Conservation (phyloP, 2,113 vertebrate genomes). For the Crotalus horridus region DNA sequence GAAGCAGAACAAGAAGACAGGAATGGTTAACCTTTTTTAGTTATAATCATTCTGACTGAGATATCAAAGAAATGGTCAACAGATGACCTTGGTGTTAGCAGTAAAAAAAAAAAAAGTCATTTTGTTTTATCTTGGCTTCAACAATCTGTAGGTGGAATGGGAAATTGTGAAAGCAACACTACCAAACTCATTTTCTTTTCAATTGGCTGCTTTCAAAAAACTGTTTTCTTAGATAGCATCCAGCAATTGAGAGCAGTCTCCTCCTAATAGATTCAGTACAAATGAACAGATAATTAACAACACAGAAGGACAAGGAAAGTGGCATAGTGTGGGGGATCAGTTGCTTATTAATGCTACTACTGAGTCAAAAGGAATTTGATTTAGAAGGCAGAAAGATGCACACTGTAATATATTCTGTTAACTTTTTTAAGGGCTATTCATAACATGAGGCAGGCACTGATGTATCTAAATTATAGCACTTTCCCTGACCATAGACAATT, state of each 20-base stretch:
- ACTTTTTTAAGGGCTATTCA: constrained; percentile 48
- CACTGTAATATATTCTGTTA: constrained; percentile 23
- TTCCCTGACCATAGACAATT: constrained; percentile 56
- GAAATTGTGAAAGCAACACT: neutral
- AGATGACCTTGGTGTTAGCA: neutral
- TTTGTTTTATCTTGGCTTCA: neutral
- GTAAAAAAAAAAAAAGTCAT: neutral
- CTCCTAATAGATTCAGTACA: constrained; percentile 53
- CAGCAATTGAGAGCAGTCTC: constrained; percentile 33
- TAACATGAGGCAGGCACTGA: constrained; percentile 50
- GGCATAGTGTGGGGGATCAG: constrained; percentile 32
- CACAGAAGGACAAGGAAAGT: constrained; percentile 51
- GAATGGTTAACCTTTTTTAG: neutral
- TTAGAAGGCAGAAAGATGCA: constrained; percentile 52
- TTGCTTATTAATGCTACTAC: constrained; percentile 38
- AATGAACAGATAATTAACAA: constrained; percentile 62
- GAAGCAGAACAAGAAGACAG: neutral
- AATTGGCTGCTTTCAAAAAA: neutral
- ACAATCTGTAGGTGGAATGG: neutral
- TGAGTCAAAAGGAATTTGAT: constrained; percentile 38
- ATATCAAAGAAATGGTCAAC: neutral
- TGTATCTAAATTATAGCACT: constrained; percentile 42
- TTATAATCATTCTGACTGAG: neutral
- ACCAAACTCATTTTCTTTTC: neutral
- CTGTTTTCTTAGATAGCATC: neutral